Conservation (phyloP, 2,113 vertebrate genomes). For the Taurulus bubalis region DNA sequence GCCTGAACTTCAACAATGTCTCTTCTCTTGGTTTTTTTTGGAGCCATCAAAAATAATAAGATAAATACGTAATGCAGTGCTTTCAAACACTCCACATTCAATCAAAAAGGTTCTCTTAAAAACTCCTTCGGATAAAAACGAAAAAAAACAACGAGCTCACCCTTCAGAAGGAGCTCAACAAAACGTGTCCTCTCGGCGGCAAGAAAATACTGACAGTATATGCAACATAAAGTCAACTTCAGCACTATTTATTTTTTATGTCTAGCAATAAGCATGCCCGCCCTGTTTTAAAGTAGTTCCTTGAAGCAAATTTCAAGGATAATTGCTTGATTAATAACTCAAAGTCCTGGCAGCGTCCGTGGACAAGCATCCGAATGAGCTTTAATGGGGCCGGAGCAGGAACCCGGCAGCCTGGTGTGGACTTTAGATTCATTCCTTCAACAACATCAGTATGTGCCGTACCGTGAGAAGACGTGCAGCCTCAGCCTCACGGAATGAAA, state of each 20-base stretch:
- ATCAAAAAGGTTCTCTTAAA: conserved; percentile 11
- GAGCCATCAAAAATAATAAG: conserved; percentile 36
- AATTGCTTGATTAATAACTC: conserved; percentile 71
- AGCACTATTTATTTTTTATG: conserved; percentile 4
- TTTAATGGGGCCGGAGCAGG: conserved; percentile 52
- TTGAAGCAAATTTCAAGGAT: conserved; percentile 58
- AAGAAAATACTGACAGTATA: conserved; percentile 15
- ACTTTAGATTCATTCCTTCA: conserved; percentile 48
- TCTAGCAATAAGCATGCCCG: conserved; percentile 4
- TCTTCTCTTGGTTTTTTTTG: conserved; percentile 4
- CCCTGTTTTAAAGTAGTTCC: conserved; percentile 36
- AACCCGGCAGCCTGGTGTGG: conserved; percentile 20
- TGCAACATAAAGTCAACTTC: conserved; percentile 21
- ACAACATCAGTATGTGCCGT: conserved; percentile 43
- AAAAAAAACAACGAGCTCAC: conserved; percentile 25
- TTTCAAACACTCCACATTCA: conserved; percentile 45
- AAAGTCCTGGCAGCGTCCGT: conserved; percentile 56
- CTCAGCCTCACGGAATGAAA: conserved; percentile 42
- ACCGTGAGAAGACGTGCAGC: conserved; percentile 25
- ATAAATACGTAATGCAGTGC: conserved; percentile 52
- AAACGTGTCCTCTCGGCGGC: neutral
- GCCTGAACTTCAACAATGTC: conserved; percentile 23
- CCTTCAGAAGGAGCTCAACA: conserved; percentile 6
- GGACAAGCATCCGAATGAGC: conserved; percentile 56
- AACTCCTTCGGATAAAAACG: conserved; percentile 42